phyloP scores from a whole-genome alignment of 1,140 invertebrate genomes.

The Panagrolaimus sp. region DNA sequence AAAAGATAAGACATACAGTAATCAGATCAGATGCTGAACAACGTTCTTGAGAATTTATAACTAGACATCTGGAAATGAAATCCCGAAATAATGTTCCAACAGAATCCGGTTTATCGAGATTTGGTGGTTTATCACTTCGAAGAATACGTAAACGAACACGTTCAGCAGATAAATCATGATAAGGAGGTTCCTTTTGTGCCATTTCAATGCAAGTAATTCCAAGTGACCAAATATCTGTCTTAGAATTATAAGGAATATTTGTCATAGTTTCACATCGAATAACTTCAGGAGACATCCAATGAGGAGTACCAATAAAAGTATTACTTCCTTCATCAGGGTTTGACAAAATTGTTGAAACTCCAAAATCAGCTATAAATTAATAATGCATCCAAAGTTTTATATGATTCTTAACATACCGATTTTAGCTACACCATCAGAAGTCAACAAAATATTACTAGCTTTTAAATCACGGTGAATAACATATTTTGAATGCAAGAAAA shows the following conservation, averaged over 20 bases:
- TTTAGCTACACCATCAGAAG: slow-evolving; percentile 88
- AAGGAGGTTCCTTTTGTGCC: slow-evolving; percentile 98
- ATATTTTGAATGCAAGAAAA: slow-evolving; percentile 72
- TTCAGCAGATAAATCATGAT: slow-evolving; percentile 97
- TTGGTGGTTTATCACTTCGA: slow-evolving; percentile 93
- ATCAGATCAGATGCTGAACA: slow-evolving; percentile 40
- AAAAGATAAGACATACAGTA: slow-evolving; percentile 37
- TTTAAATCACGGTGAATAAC: slow-evolving; percentile 94
- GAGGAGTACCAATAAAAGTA: slow-evolving; percentile 93
- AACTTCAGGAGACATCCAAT: slow-evolving; percentile 92
- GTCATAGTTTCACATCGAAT: slow-evolving; percentile 96
- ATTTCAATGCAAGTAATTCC: slow-evolving; percentile 95
- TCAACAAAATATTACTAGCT: slow-evolving; percentile 93
- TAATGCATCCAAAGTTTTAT: not conserved
- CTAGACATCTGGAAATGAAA: slow-evolving; percentile 81
- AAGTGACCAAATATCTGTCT: slow-evolving; percentile 95
- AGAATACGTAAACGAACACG: slow-evolving; percentile 86
- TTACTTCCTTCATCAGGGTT: slow-evolving; percentile 89
- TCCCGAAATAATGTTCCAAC: slow-evolving; percentile 74
- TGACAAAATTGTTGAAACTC: slow-evolving; percentile 96
- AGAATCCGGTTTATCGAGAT: slow-evolving; percentile 76
- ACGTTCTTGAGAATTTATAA: slow-evolving; percentile 83
- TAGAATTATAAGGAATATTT: slow-evolving; percentile 97
- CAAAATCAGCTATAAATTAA: slow-evolving; percentile 82
- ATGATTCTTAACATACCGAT: slow-evolving; percentile 68